Percentiles rank a stretch among this genome's conserved stretches.
These are phyloP conservation scores for Larimichthys crocea DNA, from an alignment of 2,113 vertebrate species.

Conservation along the genomic window DNA sequence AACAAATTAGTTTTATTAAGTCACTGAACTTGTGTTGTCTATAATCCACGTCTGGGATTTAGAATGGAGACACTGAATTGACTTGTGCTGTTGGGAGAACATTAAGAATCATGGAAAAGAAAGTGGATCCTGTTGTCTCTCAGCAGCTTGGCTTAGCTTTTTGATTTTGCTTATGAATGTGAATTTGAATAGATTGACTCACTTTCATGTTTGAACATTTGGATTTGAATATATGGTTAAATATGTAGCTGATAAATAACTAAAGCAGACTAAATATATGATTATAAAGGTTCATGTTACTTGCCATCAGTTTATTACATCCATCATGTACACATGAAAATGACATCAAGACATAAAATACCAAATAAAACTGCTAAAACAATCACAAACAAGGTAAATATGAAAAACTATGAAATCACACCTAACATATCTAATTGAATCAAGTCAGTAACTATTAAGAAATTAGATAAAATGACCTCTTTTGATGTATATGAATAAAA, in stretches of 20 bases:
- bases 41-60: not conserved
- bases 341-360: not conserved
- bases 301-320: not conserved
- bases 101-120: not conserved
- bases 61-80: not conserved
- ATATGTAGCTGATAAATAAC: not conserved
- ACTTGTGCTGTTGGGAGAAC: not conserved
- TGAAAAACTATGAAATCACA: not conserved
- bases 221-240: not conserved
- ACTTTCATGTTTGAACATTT: not conserved
- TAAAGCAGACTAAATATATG: not conserved
- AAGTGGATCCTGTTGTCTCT: not conserved
- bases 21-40: not conserved
- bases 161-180: not conserved
- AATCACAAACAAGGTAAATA: not conserved
- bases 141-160: not conserved
- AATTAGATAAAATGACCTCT: not conserved
- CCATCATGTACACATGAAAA: not conserved
- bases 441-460: not conserved
- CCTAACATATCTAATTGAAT: not conserved
- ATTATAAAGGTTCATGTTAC: not conserved
- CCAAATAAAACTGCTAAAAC: not conserved
- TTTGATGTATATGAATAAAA: conserved; percentile 24
- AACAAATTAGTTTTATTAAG: conserved; percentile 11
- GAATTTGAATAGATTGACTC: not conserved